Evolutionary conservation across 2,113 vertebrate species (phyloP).

Genomic region (Psittacus erithacus): DNA sequence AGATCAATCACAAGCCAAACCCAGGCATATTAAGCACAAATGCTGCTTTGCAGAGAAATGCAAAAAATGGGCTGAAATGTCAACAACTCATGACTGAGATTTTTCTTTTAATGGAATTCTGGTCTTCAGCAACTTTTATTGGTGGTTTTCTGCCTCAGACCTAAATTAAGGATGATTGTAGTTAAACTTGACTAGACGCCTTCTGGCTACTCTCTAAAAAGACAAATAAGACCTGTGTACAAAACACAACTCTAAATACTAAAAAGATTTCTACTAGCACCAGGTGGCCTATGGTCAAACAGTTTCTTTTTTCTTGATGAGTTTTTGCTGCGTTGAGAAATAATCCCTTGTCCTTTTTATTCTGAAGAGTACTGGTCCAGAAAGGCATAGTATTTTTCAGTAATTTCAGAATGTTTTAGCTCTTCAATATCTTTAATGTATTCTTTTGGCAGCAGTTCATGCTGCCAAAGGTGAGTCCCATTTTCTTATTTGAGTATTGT

Average conservation of each 20-base stretch:
- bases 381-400: not conserved
- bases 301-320: not conserved
- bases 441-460: not conserved
- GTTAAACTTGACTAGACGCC: not conserved
- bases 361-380: not conserved
- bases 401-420: not conserved
- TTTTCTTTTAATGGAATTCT: not conserved
- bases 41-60: not conserved
- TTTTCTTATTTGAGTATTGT: not conserved
- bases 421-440: not conserved
- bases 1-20: not conserved
- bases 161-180: not conserved
- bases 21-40: not conserved
- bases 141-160: not conserved
- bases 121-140: not conserved
- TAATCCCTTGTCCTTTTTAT: not conserved
- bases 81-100: not conserved
- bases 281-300: not conserved
- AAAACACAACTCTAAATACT: not conserved
- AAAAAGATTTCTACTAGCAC: not conserved
- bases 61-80: not conserved
- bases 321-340: not conserved
- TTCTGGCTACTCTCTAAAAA: not conserved
- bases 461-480: not conserved
- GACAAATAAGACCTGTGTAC: not conserved